Percentiles rank a stretch among this genome's conserved stretches.
phyloP scores from a whole-genome alignment of 1,140 invertebrate species.

The Zaprionus ornatus region DNA sequence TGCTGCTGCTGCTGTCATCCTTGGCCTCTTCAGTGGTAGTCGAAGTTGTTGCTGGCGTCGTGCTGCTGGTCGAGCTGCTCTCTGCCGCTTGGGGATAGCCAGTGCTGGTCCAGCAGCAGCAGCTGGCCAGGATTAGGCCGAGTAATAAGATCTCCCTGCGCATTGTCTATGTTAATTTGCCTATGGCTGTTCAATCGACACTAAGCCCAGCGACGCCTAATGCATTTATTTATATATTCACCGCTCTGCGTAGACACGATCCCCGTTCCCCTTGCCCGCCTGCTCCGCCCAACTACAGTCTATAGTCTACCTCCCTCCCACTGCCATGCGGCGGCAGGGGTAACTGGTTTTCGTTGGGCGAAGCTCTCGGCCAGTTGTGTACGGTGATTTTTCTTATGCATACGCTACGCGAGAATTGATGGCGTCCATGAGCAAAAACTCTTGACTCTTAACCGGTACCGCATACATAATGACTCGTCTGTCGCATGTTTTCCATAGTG shows the following conservation, averaged over 20 bases:
- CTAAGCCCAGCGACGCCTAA: constrained; percentile 46
- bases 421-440: constrained; percentile 8
- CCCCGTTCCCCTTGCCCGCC: background rate
- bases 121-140: constrained; percentile 46
- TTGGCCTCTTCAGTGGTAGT: background rate
- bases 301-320: background rate
- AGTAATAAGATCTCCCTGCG: constrained; percentile 36
- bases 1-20: constrained; percentile 11
- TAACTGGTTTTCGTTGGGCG: constrained; percentile 56
- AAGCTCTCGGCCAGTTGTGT: constrained; percentile 28
- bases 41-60: constrained; percentile 11
- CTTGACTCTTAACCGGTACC: background rate
- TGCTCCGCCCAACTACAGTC: background rate
- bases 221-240: constrained; percentile 57
- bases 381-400: constrained; percentile 35
- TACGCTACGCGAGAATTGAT: constrained; percentile 17
- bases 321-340: background rate
- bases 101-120: constrained; percentile 24
- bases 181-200: constrained; percentile 43
- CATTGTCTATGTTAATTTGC: constrained; percentile 49
- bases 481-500: background rate
- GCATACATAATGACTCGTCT: background rate
- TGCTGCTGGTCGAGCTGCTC: constrained; percentile 1
- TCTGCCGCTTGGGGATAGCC: constrained; percentile 44
- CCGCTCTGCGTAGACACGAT: constrained; percentile 26